A percentile compares a stretch with the other conserved stretches of the same genome.
Conservation (phyloP, 2,888 invertebrate genomes). For the Torymus texanus region DNA sequence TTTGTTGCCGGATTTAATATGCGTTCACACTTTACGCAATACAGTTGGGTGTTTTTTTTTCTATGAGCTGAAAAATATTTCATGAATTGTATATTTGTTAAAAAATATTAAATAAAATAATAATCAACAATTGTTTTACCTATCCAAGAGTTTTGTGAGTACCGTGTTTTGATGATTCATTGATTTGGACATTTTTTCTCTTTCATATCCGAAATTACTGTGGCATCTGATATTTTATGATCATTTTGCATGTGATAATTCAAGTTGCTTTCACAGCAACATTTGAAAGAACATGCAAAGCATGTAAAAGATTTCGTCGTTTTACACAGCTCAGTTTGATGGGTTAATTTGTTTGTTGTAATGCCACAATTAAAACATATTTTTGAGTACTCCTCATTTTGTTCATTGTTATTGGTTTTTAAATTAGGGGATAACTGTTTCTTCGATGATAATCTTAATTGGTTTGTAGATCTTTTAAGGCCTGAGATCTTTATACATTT, state of each 20-base stretch:
- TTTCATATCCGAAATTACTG: too few relatives aligned
- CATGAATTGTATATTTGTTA: too few relatives aligned
- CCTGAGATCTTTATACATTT: neutral
- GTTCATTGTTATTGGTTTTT: too few relatives aligned
- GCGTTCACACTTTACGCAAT: neutral
- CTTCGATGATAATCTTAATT: too few relatives aligned
- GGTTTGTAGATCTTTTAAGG: neutral
- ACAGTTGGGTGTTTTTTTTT: neutral
- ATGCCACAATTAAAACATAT: neutral
- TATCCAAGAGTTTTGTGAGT: too few relatives aligned
- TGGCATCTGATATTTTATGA: neutral
- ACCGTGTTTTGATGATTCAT: too few relatives aligned
- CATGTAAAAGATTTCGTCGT: neutral
- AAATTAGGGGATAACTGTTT: too few relatives aligned
- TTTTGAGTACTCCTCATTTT: neutral
- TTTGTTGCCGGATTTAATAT: neutral
- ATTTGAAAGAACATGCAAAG: neutral
- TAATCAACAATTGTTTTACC: too few relatives aligned
- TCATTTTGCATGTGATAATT: neutral
- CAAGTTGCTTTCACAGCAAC: constrained; percentile 9
- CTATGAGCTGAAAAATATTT: neutral
- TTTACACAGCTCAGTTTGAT: neutral
- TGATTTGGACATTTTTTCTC: too few relatives aligned
- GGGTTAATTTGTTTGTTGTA: neutral
- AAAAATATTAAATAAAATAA: too few relatives aligned